Evolutionary conservation across 2,888 invertebrate species (phyloP).

Genomic region (Acanthacorydalis orientalis): DNA sequence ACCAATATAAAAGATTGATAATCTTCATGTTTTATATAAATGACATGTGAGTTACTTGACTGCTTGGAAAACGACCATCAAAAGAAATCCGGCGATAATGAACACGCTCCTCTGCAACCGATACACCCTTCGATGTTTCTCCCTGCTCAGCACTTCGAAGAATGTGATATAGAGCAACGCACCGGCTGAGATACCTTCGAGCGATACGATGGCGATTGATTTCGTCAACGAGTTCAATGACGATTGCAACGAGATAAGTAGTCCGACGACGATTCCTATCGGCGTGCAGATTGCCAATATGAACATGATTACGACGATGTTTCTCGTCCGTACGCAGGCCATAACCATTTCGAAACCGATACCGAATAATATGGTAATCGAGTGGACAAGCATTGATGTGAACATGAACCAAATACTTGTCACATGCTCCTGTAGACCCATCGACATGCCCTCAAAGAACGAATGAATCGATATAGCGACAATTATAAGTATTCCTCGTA

Average conservation of each 20-base stretch:
- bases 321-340: constrained; percentile 22
- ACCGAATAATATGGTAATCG: constrained; percentile 33
- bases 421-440: constrained; percentile 28
- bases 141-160: constrained; percentile 31
- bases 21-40: background rate
- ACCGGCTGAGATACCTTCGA: constrained; percentile 32
- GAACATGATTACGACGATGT: constrained; percentile 26
- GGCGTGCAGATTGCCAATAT: constrained; percentile 31
- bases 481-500: constrained; percentile 26
- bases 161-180: constrained; percentile 34
- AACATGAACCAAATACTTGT: constrained; percentile 33
- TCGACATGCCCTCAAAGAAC: constrained; percentile 35
- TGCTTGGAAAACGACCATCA: constrained; percentile 21
- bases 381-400: constrained; percentile 32
- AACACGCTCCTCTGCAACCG: constrained; percentile 21
- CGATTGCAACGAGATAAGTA: constrained; percentile 24
- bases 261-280: constrained; percentile 29
- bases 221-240: constrained; percentile 22
- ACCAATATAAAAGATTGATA: constrained; percentile 2
- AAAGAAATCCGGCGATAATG: constrained; percentile 22
- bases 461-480: constrained; percentile 35
- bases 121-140: constrained; percentile 23
- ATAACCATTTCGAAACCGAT: constrained; percentile 33
- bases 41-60: constrained; percentile 7
- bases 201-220: constrained; percentile 22